phyloP scores from a whole-genome alignment of 1,140 invertebrate species.

The Eurytemora carolleeae region DNA sequence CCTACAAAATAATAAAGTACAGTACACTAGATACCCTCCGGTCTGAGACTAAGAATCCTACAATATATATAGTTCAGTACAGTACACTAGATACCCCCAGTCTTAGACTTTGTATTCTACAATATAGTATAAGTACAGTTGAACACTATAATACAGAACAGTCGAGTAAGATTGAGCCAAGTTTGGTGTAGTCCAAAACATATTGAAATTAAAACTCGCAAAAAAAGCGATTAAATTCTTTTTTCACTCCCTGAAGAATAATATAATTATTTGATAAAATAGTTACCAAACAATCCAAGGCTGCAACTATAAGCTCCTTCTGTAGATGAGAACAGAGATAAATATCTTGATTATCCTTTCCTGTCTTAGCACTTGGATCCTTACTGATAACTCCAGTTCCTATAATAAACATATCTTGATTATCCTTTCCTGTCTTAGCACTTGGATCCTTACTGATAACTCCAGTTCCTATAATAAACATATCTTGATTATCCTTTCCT shows the following conservation, averaged over 20 bases:
- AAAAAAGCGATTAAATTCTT: too few relatives aligned
- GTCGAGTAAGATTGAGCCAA: too few relatives aligned
- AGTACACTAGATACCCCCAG: slow-evolving; percentile 89
- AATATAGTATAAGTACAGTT: too few relatives aligned
- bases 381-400: slow-evolving; percentile 95
- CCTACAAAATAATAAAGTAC: too few relatives aligned
- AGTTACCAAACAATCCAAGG: slow-evolving; percentile 75
- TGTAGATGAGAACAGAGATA: slow-evolving; percentile 81
- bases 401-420: slow-evolving; percentile 65
- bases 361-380: slow-evolving; percentile 84
- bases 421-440: slow-evolving; percentile 81
- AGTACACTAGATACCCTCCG: slow-evolving; percentile 95
- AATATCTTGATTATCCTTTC: slow-evolving; percentile 73
- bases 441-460: slow-evolving; percentile 94
- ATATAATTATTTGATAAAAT: too few relatives aligned
- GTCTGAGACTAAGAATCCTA: too few relatives aligned
- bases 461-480: slow-evolving; percentile 78
- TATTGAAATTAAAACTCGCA: too few relatives aligned
- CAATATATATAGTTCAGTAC: too few relatives aligned
- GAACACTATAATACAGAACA: too few relatives aligned
- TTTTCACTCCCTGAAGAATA: too few relatives aligned
- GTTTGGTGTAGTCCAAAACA: too few relatives aligned
- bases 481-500: slow-evolving; percentile 68
- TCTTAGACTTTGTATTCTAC: slow-evolving; percentile 70
- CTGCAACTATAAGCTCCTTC: slow-evolving; percentile 71